Conservation (phyloP, 2,797 vertebrate species). For the Lutjanus campechanus region DNA sequence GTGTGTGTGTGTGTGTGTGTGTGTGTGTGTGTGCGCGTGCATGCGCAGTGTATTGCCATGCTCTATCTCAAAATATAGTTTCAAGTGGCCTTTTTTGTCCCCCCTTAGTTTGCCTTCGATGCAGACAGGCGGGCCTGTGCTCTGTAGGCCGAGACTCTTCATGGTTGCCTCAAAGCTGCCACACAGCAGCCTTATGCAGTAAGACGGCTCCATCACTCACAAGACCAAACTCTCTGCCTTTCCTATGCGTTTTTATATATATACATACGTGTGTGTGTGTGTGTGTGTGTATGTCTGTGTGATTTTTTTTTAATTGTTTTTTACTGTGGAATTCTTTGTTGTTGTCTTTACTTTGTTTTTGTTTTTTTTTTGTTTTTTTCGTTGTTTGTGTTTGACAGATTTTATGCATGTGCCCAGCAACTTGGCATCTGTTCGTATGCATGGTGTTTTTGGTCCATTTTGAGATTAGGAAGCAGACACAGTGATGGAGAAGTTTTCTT, state of each 20-base stretch:
- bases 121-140: conserved; percentile 52
- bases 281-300: not conserved
- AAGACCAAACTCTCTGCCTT: conserved; percentile 68
- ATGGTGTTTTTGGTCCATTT: conserved; percentile 25
- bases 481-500: conserved; percentile 1
- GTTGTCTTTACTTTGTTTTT: conserved; percentile 2
- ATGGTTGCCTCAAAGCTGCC: conserved; percentile 59
- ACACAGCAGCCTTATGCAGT: conserved; percentile 69
- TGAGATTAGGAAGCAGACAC: conserved; percentile 24
- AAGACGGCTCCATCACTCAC: conserved; percentile 55
- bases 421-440: conserved; percentile 19
- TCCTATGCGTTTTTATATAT: conserved; percentile 23
- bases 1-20: not conserved
- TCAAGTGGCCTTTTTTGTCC: conserved; percentile 73
- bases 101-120: conserved; percentile 45
- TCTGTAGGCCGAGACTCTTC: conserved; percentile 37
- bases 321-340: conserved; percentile 24
- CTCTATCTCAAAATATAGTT: conserved; percentile 49
- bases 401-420: conserved; percentile 36
- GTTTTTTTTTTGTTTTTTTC: not conserved
- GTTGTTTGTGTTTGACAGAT: not conserved
- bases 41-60: conserved; percentile 16
- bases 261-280: not conserved
- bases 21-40: not conserved
- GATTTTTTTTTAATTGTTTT: not conserved